These are phyloP conservation scores for Monochamus saltuarius DNA, from an alignment of 1,140 invertebrate genomes.

Conservation along the genomic window DNA sequence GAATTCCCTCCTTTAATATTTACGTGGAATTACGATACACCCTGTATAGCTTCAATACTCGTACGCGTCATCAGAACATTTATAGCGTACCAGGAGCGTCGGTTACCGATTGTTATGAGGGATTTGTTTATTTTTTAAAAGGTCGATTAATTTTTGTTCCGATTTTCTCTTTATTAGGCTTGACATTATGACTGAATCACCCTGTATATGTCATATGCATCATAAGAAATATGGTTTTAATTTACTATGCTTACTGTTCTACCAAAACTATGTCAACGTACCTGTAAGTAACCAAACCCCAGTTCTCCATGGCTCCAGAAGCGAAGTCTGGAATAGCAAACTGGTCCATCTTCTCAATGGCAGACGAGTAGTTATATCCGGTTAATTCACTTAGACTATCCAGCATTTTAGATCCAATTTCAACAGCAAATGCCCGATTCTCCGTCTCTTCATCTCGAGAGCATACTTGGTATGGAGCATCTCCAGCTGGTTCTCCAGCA, in stretches of 20 bases:
- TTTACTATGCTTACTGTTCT: neutral
- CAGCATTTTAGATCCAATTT: slow-evolving; percentile 18
- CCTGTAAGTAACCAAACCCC: slow-evolving; percentile 82
- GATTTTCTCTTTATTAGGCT: too few relatives aligned
- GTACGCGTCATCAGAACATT: too few relatives aligned
- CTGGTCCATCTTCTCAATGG: slow-evolving; percentile 26
- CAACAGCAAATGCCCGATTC: slow-evolving; percentile 17
- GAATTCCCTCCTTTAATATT: too few relatives aligned
- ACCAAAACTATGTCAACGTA: neutral
- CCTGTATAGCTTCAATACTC: too few relatives aligned
- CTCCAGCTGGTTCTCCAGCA: slow-evolving; percentile 50
- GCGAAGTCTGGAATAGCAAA: slow-evolving; percentile 89
- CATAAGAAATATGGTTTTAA: neutral
- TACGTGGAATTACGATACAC: too few relatives aligned
- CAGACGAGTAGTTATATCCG: slow-evolving; percentile 20
- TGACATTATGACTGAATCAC: too few relatives aligned
- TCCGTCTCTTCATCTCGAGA: slow-evolving; percentile 16
- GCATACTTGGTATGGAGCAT: slow-evolving; percentile 45
- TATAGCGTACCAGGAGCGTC: too few relatives aligned
- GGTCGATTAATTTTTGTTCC: too few relatives aligned
- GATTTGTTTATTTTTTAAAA: too few relatives aligned
- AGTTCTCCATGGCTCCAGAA: slow-evolving; percentile 95
- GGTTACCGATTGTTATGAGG: too few relatives aligned
- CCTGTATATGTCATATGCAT: too few relatives aligned
- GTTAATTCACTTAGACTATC: slow-evolving; percentile 23